A percentile compares a stretch with the other conserved stretches of the same genome.
These are phyloP conservation scores for Ceyx cyanopectus DNA, from an alignment of 2,113 vertebrate species.

Conservation along the genomic window DNA sequence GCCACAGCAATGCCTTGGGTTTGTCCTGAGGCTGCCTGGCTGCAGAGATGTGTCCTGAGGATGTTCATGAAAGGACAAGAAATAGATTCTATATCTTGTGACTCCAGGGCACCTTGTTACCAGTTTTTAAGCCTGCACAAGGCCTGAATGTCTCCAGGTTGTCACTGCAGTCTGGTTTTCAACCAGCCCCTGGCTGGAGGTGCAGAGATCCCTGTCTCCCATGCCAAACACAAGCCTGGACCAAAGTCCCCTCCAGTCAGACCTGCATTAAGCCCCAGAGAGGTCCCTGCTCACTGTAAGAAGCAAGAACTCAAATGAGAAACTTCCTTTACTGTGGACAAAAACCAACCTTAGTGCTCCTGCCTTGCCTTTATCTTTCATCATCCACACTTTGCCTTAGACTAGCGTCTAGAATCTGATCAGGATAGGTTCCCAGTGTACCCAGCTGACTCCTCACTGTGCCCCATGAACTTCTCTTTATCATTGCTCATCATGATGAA, in stretches of 20 bases:
- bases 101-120: not conserved
- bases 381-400: fast-evolving
- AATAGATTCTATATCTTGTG: not conserved
- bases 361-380: not conserved
- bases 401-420: not conserved
- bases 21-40: not conserved
- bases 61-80: not conserved
- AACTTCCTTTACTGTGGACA: not conserved
- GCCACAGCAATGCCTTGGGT: not conserved
- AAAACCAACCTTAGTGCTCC: not conserved
- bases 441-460: not conserved
- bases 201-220: not conserved
- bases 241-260: not conserved
- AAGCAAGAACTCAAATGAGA: not conserved
- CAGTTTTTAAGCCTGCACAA: not conserved
- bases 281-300: not conserved
- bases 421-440: not conserved
- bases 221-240: not conserved
- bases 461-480: not conserved
- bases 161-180: not conserved
- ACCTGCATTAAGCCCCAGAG: not conserved
- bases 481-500: too few relatives aligned
- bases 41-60: not conserved
- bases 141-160: not conserved
- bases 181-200: too few relatives aligned